These are phyloP conservation scores for Scaptomyza graminum DNA, from an alignment of 1,140 invertebrate genomes.

Conservation along the genomic window DNA sequence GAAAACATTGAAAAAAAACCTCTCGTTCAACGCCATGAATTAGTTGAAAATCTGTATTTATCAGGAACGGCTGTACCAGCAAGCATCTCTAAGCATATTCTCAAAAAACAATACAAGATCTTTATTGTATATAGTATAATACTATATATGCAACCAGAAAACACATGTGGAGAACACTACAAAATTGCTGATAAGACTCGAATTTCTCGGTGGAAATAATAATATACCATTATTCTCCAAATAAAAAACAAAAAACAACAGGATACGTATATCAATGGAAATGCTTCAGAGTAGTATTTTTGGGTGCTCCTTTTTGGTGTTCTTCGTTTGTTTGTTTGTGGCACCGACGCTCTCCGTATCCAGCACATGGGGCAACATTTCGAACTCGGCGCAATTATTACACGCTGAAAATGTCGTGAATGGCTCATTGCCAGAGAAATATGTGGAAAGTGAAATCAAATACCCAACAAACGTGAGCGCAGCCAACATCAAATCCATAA, in stretches of 20 bases:
- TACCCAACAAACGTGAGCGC: constrained; percentile 76
- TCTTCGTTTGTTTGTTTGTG: constrained; percentile 16
- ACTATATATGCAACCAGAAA: constrained; percentile 18
- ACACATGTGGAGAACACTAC: constrained; percentile 30
- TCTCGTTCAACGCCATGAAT: constrained; percentile 41
- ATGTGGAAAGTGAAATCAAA: constrained; percentile 70
- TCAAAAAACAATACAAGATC: constrained; percentile 8
- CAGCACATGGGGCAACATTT: constrained; percentile 75
- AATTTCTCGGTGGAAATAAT: constrained; percentile 3
- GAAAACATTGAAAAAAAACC: background rate
- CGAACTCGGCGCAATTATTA: constrained; percentile 69
- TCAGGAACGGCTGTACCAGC: constrained; percentile 37
- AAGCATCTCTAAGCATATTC: constrained; percentile 20
- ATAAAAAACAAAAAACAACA: too few species aligned
- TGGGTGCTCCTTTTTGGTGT: constrained; percentile 26
- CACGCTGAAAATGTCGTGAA: constrained; percentile 67
- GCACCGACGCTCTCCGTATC: constrained; percentile 59
- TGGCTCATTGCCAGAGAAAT: constrained; percentile 67
- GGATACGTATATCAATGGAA: constrained; percentile 22
- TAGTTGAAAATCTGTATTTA: constrained; percentile 64
- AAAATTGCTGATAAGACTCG: constrained; percentile 34
- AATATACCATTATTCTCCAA: background rate
- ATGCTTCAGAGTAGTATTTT: constrained; percentile 23
- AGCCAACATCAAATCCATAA: background rate
- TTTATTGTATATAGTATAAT: constrained; percentile 2